phyloP scores from a whole-genome alignment of 2,797 vertebrate genomes.

The Sorex maritimensis region DNA sequence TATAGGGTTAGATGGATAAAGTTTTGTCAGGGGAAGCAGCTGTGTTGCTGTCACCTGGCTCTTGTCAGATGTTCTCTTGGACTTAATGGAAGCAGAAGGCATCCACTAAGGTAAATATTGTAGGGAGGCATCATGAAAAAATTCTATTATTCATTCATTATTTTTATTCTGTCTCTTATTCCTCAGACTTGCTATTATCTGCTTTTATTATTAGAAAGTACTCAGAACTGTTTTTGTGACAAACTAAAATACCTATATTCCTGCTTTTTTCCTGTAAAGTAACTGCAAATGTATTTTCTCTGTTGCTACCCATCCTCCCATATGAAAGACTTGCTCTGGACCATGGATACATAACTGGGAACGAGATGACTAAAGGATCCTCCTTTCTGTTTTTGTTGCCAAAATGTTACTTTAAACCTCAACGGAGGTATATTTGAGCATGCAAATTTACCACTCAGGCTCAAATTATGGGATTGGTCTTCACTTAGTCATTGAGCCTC shows the following conservation, averaged over 20 bases:
- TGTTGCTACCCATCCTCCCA: not conserved
- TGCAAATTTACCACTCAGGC: slow-evolving; percentile 50
- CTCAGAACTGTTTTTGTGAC: slow-evolving; percentile 50
- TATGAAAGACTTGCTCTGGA: slow-evolving; percentile 20
- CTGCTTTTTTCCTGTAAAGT: not conserved
- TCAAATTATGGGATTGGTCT: slow-evolving; percentile 66
- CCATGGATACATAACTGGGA: slow-evolving; percentile 18
- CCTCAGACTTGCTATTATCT: slow-evolving; percentile 16
- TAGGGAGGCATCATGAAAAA: slow-evolving; percentile 36
- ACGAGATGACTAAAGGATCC: not conserved
- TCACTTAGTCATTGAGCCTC: slow-evolving; percentile 63
- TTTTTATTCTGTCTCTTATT: slow-evolving; percentile 39
- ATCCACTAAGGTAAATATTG: not conserved
- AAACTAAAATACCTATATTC: slow-evolving; percentile 29
- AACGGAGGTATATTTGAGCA: slow-evolving; percentile 68
- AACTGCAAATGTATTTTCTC: slow-evolving; percentile 47
- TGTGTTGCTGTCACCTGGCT: not conserved
- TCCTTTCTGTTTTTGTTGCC: slow-evolving; percentile 50
- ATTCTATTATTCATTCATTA: slow-evolving; percentile 4
- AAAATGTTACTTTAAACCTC: slow-evolving; percentile 47
- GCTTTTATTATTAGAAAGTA: slow-evolving; percentile 68
- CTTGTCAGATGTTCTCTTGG: slow-evolving; percentile 25
- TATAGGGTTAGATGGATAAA: not conserved
- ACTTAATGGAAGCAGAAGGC: not conserved
- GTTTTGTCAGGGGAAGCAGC: not conserved